These are phyloP conservation scores for Artemia franciscana DNA, from an alignment of 1,140 invertebrate species.

Conservation along the genomic window DNA sequence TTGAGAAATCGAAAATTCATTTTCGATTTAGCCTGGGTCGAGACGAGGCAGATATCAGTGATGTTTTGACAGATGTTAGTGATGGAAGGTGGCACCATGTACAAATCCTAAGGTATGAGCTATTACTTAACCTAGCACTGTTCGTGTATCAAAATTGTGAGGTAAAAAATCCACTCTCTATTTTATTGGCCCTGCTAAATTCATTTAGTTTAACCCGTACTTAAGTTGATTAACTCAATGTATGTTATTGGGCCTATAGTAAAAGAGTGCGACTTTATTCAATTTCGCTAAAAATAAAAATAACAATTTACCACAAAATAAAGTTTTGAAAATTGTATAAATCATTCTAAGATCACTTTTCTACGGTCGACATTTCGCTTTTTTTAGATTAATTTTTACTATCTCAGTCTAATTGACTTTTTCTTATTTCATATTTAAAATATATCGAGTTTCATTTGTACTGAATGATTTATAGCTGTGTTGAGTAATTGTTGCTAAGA, in stretches of 20 bases:
- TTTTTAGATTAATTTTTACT: background rate
- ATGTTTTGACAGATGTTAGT: background rate
- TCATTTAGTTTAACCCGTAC: too few species aligned
- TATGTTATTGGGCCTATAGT: too few species aligned
- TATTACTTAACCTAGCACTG: too few species aligned
- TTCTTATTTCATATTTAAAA: background rate
- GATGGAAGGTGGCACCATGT: background rate
- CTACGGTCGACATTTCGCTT: background rate
- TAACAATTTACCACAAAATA: too few species aligned
- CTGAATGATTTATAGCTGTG: background rate
- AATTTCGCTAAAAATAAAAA: too few species aligned
- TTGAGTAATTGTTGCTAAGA: background rate
- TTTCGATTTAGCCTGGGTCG: slow-evolving; percentile 38
- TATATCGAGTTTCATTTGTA: background rate
- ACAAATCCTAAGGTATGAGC: background rate
- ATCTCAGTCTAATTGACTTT: background rate
- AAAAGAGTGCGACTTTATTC: too few species aligned
- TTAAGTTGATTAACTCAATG: too few species aligned
- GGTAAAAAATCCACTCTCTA: too few species aligned
- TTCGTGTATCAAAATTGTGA: too few species aligned
- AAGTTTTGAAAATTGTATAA: too few species aligned
- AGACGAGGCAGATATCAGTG: slow-evolving; percentile 33
- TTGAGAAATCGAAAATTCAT: slow-evolving; percentile 44
- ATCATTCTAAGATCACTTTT: too few species aligned
- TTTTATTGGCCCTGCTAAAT: too few species aligned